A percentile compares a stretch with the other conserved stretches of the same genome.
These are phyloP conservation scores for Mus musculus DNA, from an alignment of 2,113 vertebrate genomes.

Conservation along the genomic window GRCm39 chr9:6335501-6336000, in stretches of 20 bases:
- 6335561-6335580: background rate
- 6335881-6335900: background rate
- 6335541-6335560: background rate
- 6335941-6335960: background rate
- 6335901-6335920: background rate
- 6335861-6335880: background rate
- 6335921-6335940: background rate
- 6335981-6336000: background rate
- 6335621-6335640: background rate
- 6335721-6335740: background rate
- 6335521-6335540: background rate
- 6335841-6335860: background rate
- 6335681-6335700: background rate
- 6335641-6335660: background rate
- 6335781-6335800: too few species aligned
- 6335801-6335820: background rate
- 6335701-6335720: too few species aligned
- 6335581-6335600: background rate
- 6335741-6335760: too few species aligned
- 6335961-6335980: background rate
- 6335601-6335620: background rate
- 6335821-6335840: too few species aligned
- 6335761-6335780: background rate
- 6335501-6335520: background rate
- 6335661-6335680: background rate